Evolutionary conservation across 2,113 vertebrate genomes (phyloP), one percentile per base, ranked within the genome.

Genomic region (Mystacornis crossleyi): DNA sequence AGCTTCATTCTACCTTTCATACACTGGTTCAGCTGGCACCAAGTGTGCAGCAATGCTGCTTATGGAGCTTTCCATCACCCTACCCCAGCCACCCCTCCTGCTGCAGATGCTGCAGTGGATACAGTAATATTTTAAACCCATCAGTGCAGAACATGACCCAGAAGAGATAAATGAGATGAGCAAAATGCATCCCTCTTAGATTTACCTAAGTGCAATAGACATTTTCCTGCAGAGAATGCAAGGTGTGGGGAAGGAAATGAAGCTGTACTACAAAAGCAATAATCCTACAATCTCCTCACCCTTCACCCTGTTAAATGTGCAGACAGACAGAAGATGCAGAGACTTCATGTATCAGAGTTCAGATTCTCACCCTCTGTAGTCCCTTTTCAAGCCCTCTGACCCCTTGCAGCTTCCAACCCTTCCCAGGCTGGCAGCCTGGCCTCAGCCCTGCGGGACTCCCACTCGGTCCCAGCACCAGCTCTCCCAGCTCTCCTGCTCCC

Each of bases 381-480:
- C 33, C 33, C 14, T 74, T 67, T 14, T 14, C 47, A 74, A 91
- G 71, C 61, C 14, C 61, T 58, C 26, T 48, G 61, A 89, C 48
- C 70, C 48, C 31, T 6, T 8, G 28, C 61, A 80, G 48, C 23
- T 71, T 23, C 57, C 85, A 90, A 1, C 12, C 73, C 28, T 73
- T 16, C 29, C 53, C 57, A 12, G 0, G 1, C 40, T 3, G 1
- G 47, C 80, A 74, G 33, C 51, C 20, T 33, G 53, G 53, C 6
- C n/a, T 24, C 64, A 53, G 70, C 38, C n/a, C 65, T 10, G 24
- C 36, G 8, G 1, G 0, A 6, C 4, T 26, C 23, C 45, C 7
- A 5, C 16, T 16, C 0, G 0, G 28, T 24, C 31, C 48, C 78
- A 77, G 45, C 5, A 1, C 14, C 0, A 2, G 48, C 54, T 38